Evolutionary conservation across 2,797 vertebrate genomes (phyloP), one percentile per base, ranked within the genome.

Genomic region (Hypotaenidia philippensis): DNA sequence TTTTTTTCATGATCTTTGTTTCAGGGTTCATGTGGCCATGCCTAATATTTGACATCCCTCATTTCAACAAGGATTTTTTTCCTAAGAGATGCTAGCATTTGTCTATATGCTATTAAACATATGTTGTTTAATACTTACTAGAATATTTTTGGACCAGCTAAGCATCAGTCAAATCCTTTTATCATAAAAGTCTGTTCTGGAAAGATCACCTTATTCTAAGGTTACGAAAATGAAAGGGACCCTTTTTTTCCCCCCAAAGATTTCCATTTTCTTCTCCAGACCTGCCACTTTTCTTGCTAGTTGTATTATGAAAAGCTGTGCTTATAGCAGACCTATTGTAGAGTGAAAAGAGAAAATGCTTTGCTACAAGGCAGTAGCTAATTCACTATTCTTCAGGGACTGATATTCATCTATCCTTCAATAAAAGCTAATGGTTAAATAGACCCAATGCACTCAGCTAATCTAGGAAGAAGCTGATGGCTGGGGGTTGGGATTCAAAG

Each of bases 391-490:
- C 97, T 97, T 86, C 91, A 90, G 97, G 96, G 97, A 95, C 91
- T 96, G 97, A 97, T 97, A 97, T 89, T 97, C 93, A 94, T 97
- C 95, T 96, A 94, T 94, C 87, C 93, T 96, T 97, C 97, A 97
- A 93, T 97, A 97, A 98, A 97, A 97, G 92, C 90, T 97, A 98
- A 97, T 97, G 96, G 94, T 93, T 97, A 97, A 95, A 94, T 96
- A 96, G 96, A 90, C 95, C 90, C 97, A 98, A 95, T 97, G 95
- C 96, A 97, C 97, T 97, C 93, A 97, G 97, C 97, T 97, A 97
- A 97, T 97, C 96, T 97, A 96, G 89, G 70, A 97, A 97, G 96
- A 96, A 92, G 87, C 56, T 97, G 95, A 95, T 93, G 90, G 90
- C 82, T 94, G 89, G 90, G 93, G 97, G 93, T 53, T 97, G 93